These are phyloP conservation scores for Folsomia candida DNA, from an alignment of 2,888 invertebrate species.

Conservation along the genomic window DNA sequence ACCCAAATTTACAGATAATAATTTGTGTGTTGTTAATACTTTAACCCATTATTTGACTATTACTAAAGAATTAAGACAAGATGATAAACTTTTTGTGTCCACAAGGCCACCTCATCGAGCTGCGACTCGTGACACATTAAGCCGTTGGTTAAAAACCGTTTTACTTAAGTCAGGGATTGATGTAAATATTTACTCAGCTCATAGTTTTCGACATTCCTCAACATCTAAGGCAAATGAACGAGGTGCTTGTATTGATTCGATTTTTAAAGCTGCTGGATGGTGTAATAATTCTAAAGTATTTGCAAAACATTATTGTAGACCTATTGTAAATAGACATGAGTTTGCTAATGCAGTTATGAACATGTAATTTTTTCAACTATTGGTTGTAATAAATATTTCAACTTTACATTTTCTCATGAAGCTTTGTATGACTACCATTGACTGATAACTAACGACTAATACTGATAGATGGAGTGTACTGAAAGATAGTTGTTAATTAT, in stretches of 20 bases:
- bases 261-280: slow-evolving; percentile 22
- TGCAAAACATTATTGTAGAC: slow-evolving; percentile 21
- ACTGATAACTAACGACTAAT: too few species aligned
- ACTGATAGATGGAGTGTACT: background rate
- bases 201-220: slow-evolving; percentile 26
- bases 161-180: slow-evolving; percentile 10
- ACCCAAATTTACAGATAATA: slow-evolving; percentile 1
- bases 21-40: slow-evolving; percentile 23
- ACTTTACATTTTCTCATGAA: background rate
- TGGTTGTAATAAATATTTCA: background rate
- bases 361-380: background rate
- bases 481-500: background rate
- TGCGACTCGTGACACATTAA: slow-evolving; percentile 25
- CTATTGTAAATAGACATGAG: slow-evolving; percentile 1
- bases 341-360: background rate
- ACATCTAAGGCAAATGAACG: slow-evolving; percentile 14
- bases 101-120: slow-evolving; percentile 2
- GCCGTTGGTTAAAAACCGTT: slow-evolving; percentile 17
- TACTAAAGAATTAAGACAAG: background rate
- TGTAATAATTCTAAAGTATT: background rate
- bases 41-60: slow-evolving; percentile 14
- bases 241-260: slow-evolving; percentile 8
- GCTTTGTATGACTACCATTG: background rate
- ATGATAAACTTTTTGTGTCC: slow-evolving; percentile 16
- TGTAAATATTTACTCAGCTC: slow-evolving; percentile 1